Conservation (phyloP, 2,888 invertebrate genomes). For the Aphrophora alni region DNA sequence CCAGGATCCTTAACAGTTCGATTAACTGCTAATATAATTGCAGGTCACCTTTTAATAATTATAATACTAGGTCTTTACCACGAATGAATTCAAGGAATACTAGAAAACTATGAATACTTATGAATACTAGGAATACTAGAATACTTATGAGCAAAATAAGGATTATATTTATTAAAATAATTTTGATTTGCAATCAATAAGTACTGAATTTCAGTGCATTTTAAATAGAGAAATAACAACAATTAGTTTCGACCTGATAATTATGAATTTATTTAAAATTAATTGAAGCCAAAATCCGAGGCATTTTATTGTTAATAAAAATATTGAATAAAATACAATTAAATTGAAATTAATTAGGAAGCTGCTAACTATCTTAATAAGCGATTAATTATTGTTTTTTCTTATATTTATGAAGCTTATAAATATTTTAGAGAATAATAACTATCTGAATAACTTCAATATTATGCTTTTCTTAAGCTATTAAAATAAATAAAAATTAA, state of each 20-base stretch:
- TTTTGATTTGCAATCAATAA: slow-evolving; percentile 62
- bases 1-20: no score
- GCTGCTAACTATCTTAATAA: slow-evolving; percentile 70
- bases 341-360: slow-evolving; percentile 65
- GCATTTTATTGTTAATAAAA: slow-evolving; percentile 73
- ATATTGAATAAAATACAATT: slow-evolving; percentile 65
- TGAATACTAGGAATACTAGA: no score
- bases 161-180: slow-evolving; percentile 60
- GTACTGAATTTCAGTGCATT: slow-evolving; percentile 57
- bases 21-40: no score
- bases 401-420: neutral
- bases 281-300: slow-evolving; percentile 67
- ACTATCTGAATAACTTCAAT: neutral
- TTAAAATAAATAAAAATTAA: neutral
- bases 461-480: no score
- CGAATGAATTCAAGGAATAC: slow-evolving; percentile 67
- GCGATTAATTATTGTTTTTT: slow-evolving; percentile 53
- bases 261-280: slow-evolving; percentile 56
- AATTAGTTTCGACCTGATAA: slow-evolving; percentile 63
- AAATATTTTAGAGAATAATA: neutral
- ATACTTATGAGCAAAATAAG: slow-evolving; percentile 59
- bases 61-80: slow-evolving; percentile 52
- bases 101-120: no score
- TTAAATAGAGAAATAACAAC: slow-evolving; percentile 60
- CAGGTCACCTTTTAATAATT: neutral